Conservation (phyloP, 2,888 invertebrate genomes). For the Sphaerophoria rueppellii region DNA sequence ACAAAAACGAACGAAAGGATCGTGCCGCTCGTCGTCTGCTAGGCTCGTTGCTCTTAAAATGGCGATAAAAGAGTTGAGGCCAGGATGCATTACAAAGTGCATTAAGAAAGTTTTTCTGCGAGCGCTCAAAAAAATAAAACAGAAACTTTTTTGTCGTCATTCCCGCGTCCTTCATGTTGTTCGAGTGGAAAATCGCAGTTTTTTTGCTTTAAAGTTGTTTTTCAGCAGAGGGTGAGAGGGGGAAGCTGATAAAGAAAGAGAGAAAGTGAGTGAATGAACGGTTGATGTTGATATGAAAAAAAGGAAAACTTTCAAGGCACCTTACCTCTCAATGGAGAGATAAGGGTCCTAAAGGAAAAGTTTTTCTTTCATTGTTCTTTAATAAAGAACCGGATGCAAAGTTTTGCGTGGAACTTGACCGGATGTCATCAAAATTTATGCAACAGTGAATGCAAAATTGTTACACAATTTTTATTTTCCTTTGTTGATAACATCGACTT, state of each 20-base stretch:
- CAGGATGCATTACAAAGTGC: slow-evolving; percentile 71
- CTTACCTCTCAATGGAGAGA: neutral
- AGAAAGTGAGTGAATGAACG: neutral
- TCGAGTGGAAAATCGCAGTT: slow-evolving; percentile 65
- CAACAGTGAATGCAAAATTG: slow-evolving; percentile 5
- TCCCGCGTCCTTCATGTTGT: slow-evolving; percentile 60
- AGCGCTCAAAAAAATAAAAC: neutral
- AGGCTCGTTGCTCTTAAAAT: slow-evolving; percentile 9
- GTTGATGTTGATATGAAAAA: neutral
- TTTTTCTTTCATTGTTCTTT: slow-evolving; percentile 29
- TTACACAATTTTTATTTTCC: neutral
- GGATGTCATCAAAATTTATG: slow-evolving; percentile 47
- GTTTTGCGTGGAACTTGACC: slow-evolving; percentile 48
- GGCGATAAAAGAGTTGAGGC: slow-evolving; percentile 6
- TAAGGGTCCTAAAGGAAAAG: slow-evolving; percentile 6
- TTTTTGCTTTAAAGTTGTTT: slow-evolving; percentile 60
- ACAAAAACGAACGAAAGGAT: neutral
- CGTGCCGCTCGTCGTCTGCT: slow-evolving; percentile 2
- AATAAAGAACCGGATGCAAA: slow-evolving; percentile 42
- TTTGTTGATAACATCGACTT: neutral
- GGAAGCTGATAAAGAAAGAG: no score
- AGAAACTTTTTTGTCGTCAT: slow-evolving; percentile 18
- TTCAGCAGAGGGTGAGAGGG: neutral
- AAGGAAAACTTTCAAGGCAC: slow-evolving; percentile 8
- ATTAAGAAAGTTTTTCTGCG: slow-evolving; percentile 62